Base-by-base conservation (phyloP, 1,140 invertebrate species). In the Cephus cinctus region DNA sequence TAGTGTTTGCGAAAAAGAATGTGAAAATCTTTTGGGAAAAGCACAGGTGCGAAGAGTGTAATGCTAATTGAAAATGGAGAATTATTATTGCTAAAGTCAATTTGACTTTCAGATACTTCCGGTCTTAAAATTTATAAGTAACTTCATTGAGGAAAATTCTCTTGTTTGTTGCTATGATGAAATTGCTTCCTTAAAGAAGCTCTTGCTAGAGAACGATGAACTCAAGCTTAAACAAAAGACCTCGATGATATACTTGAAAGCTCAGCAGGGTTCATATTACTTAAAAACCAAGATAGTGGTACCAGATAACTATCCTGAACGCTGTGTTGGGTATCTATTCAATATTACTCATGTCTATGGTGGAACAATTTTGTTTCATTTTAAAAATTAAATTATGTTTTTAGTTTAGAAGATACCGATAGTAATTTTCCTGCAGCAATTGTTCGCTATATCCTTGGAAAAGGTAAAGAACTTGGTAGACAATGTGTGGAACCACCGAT, bases 121-220 rank as follows among this genome's bases (percentile, higher is more conserved):
- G 15, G 69, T 81, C 5, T 62, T 88, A 11, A 77, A 81, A 50
- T 87, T 89, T 61, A 65, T 89, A 2, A 67, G 77, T 31, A 82
- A 79, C 39, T 90, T 89, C 65, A 71, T 90, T 3, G 78, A 83
- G 19, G 85, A 88, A 32, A 87, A 88, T 75, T 84, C 86, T 0
- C 70, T 90, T 5, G 85, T 82, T 60, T 85, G 86, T 31, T 89
- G 86, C 58, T 83, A 86, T 36, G 85, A 88, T 59, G 88, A 90
- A 71, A 86, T 90, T 43, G 77, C 80, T 46, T 61, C 73, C 14
- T 68, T 90, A 35, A 85, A 86, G 38, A 69, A 78, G 41, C 57
- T 82, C 8, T 43, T 84, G 1, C 61, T 50, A 18, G 23, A 63
- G 19, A 27, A 47, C 2, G 84, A 86, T 67, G 80, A 81, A 49